Percentiles rank a stretch among this genome's conserved stretches.
Evolutionary conservation across 2,888 invertebrate species (phyloP).

Genomic region (Euspilapteryx auroguttella): DNA sequence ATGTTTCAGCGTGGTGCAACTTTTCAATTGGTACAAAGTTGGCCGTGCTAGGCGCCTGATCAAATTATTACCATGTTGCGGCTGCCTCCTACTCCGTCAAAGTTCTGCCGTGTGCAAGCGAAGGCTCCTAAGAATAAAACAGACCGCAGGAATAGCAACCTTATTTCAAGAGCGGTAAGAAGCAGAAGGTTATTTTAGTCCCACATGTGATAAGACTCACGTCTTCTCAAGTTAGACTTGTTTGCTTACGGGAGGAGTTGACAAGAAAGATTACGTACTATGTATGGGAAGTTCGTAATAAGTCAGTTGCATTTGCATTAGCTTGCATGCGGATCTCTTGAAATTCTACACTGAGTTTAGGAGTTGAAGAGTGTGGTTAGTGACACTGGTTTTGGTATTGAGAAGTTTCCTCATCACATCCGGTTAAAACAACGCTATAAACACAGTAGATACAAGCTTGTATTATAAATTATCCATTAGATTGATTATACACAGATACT

Average conservation of each 20-base stretch:
- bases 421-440: no score
- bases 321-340: no score
- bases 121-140: conserved; percentile 17
- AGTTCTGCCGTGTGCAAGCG: conserved; percentile 15
- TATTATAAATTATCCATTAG: no score
- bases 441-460: no score
- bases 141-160: conserved; percentile 10
- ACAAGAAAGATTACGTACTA: conserved; percentile 42
- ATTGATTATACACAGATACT: no score
- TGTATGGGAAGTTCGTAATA: conserved; percentile 46
- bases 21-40: conserved; percentile 48
- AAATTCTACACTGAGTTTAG: no score
- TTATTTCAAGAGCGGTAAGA: conserved; percentile 6
- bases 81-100: conserved; percentile 25
- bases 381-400: no score
- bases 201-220: no score
- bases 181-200: no score
- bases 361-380: no score
- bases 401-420: no score
- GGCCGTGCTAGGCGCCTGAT: conserved; percentile 34
- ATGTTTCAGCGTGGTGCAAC: conserved; percentile 39
- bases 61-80: conserved; percentile 55
- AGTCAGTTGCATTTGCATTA: conserved; percentile 47
- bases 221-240: no score
- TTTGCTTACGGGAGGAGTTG: conserved; percentile 22